Conservation (phyloP, 1,140 invertebrate species). For the Sminthurides bifidus region DNA sequence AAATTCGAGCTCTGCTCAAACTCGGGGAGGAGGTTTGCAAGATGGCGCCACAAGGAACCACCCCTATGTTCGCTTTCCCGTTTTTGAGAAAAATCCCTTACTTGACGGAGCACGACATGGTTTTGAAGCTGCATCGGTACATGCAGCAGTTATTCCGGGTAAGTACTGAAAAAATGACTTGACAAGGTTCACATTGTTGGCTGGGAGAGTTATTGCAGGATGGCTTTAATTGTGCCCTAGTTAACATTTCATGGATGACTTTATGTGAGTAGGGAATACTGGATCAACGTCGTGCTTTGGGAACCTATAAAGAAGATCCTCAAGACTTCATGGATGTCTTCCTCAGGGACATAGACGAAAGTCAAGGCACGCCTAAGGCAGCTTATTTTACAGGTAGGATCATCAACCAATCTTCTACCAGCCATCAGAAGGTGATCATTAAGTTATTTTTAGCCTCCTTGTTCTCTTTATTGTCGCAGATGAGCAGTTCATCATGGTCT, state of each 20-base stretch:
- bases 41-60: not conserved
- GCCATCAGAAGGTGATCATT: not conserved
- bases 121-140: not conserved
- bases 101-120: not conserved
- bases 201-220: no score
- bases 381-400: conserved; percentile 1
- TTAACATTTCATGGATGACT: not conserved
- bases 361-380: not conserved
- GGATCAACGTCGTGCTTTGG: not conserved
- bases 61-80: not conserved
- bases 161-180: not conserved
- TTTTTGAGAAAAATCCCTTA: conserved; percentile 6
- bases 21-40: conserved; percentile 7
- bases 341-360: conserved; percentile 37
- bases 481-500: conserved; percentile 7
- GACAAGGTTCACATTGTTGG: not conserved
- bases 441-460: not conserved
- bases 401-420: not conserved
- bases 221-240: no score
- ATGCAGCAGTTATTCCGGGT: not conserved
- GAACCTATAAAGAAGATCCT: conserved; percentile 31
- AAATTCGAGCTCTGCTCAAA: conserved; percentile 10
- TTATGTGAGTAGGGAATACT: not conserved
- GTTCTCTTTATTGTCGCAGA: conserved; percentile 1
- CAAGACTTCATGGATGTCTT: conserved; percentile 77